A percentile compares a stretch with the other conserved stretches of the same genome.
These are phyloP conservation scores for Apostichopus californicus DNA, from an alignment of 35 echinoderm and acorn worm species.

Conservation along the genomic window DNA sequence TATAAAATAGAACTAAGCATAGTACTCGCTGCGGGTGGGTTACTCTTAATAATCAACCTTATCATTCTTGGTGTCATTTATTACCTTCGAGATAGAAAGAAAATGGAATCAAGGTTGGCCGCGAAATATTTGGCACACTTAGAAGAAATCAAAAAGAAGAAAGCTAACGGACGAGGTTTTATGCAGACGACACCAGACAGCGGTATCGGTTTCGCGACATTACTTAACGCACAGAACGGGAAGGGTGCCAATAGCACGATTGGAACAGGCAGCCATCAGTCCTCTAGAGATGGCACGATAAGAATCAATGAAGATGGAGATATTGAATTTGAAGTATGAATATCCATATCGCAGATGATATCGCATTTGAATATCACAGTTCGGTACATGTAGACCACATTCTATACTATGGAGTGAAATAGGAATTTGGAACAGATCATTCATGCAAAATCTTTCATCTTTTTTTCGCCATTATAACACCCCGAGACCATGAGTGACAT, in stretches of 20 bases:
- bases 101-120: constrained; percentile 78
- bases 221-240: constrained; percentile 43
- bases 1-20: constrained; percentile 83
- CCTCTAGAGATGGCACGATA: constrained; percentile 48
- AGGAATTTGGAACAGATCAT: no score
- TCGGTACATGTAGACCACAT: background rate
- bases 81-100: constrained; percentile 81
- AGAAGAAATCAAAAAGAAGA: constrained; percentile 66
- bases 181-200: constrained; percentile 72
- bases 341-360: background rate
- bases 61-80: constrained; percentile 77
- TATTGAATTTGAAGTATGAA: constrained; percentile 58
- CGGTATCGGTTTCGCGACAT: constrained; percentile 59
- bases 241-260: background rate
- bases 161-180: constrained; percentile 57
- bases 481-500: no score
- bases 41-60: constrained; percentile 76
- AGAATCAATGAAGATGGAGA: constrained; percentile 58
- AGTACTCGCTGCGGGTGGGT: constrained; percentile 77
- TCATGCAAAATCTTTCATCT: no score
- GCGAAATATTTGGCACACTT: constrained; percentile 82
- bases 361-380: background rate
- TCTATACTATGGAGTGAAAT: background rate
- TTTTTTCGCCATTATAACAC: no score
- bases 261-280: background rate